Percentiles rank a stretch among this genome's conserved stretches.
Evolutionary conservation across 2,113 vertebrate genomes (phyloP).

Genomic region (Crotalus horridus): DNA sequence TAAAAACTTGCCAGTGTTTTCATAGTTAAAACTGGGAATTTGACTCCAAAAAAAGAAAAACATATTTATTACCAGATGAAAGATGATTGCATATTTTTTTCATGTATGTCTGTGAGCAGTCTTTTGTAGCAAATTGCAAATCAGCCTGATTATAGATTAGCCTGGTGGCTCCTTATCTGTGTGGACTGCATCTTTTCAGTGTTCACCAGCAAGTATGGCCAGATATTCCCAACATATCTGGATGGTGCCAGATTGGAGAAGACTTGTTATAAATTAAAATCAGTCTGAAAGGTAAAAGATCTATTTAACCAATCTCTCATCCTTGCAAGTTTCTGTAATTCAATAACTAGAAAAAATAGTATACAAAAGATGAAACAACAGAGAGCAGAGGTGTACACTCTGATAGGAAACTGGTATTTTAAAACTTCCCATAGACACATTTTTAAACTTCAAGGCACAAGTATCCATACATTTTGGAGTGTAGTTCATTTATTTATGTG

Average conservation of each 20-base stretch:
- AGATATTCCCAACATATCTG: background rate
- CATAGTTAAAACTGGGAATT: background rate
- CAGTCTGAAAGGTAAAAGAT: background rate
- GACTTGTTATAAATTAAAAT: background rate
- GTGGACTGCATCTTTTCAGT: background rate
- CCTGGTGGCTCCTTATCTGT: background rate
- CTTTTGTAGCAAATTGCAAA: background rate
- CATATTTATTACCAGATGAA: background rate
- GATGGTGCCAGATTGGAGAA: background rate
- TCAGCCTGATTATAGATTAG: background rate
- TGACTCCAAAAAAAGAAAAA: background rate
- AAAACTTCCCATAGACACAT: background rate
- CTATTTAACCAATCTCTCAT: background rate
- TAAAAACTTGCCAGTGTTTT: background rate
- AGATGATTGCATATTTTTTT: background rate
- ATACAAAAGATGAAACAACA: background rate
- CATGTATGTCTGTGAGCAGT: background rate
- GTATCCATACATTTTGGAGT: background rate
- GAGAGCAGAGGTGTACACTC: background rate
- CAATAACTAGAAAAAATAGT: background rate
- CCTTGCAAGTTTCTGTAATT: background rate
- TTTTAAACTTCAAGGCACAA: background rate
- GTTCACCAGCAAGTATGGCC: background rate
- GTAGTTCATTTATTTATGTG: background rate
- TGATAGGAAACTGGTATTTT: background rate